Evolutionary conservation across 1,140 invertebrate species (phyloP), one percentile per base, ranked within the genome.

Genomic region (Drosophila fuyamai): DNA sequence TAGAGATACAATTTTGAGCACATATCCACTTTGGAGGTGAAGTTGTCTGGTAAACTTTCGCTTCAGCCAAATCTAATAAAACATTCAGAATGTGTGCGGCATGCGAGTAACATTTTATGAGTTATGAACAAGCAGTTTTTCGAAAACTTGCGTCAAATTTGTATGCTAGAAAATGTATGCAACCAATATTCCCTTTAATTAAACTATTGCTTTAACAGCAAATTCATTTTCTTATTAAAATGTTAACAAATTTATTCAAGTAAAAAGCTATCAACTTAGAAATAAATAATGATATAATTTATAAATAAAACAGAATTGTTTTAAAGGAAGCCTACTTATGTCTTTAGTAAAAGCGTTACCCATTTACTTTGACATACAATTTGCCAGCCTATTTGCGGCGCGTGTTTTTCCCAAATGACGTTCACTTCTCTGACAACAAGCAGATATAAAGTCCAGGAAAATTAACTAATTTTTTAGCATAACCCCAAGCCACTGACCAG

Each of bases 391-490:
- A 82, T 84, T 80, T 74, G 57, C 35, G 61, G 36, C 27, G 35
- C 38, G 48, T 48, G 51, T 58, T 62, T 84, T 67, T 57, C 35
- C 40, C 38, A 32, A 79, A 61, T 63, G 27, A 53, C 27, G 46
- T 36, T 51, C 43, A 71, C 61, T 68, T 46, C 57, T 56, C 38
- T 12, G 18, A 18, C 16, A 8, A 71, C n/a, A 60, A 67, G 0
- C 14, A n/a, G 36, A 35, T 55, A 61, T 50, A 67, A 75, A 78
- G 43, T 65, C 61, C 59, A 79, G 50, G 53, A 60, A 88, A 89
- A 89, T 88, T 57, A 83, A 80, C 84, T 88, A 88, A 88, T 88
- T 88, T 89, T 80, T 80, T 66, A 70, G 51, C 61, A 53, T 61
- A 71, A 67, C 70, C 79, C 72, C 51, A 77, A 66, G 67, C 63